Base-by-base conservation (phyloP, 2,888 invertebrate genomes). In the Epinotia brunnichana region DNA sequence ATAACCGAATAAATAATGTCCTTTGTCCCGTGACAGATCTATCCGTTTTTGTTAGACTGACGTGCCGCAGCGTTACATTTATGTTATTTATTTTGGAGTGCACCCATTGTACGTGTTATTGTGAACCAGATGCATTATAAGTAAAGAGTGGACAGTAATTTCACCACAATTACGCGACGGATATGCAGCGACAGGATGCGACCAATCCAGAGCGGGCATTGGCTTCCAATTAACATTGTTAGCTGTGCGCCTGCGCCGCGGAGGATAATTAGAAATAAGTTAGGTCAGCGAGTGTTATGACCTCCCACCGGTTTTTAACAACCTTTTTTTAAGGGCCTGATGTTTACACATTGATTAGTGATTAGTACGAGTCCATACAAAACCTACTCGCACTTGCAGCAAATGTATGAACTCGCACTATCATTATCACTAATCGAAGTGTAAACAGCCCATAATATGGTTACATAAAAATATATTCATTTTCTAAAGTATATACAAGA, bases 201-300 rank as follows among this genome's bases (percentile, higher is more conserved):
- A 76, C 77, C 83, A 84, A 86, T 86, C 82, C 76, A 76, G 74
- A 60, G 75, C 69, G 77, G 78, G 78, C 77, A 82, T 84, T 79
- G 80, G 79, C 74, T 69, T 76, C 74, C 79, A 80, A 82, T 83
- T 82, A 85, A 76, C 69, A 60, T 74, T 73, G 72, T 74, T 73
- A 68, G 75, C 75, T 74, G 48, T 57, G 57, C 48, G 29, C 17
- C 19, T 59, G 70, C 61, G 61, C 35, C 3, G 35, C 35, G 41
- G 24, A n/a, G 41, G 35, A n/a, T 60, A 72, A 68, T 72, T 72
- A 72, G 61, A 48, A n/a, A n/a, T 11, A 62, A 11, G 54, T 57
- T 29, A 29, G 48, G 48, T n/a, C n/a, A 5, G 0, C 48, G 48
- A n/a, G 48, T 48, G 15, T 48, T n/a, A 48, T n/a, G 48, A 48